A percentile compares a stretch with the other conserved stretches of the same genome.
These are phyloP conservation scores for Poeciliopsis turrubarensis DNA, from an alignment of 2,113 vertebrate genomes.

Conservation along the genomic window DNA sequence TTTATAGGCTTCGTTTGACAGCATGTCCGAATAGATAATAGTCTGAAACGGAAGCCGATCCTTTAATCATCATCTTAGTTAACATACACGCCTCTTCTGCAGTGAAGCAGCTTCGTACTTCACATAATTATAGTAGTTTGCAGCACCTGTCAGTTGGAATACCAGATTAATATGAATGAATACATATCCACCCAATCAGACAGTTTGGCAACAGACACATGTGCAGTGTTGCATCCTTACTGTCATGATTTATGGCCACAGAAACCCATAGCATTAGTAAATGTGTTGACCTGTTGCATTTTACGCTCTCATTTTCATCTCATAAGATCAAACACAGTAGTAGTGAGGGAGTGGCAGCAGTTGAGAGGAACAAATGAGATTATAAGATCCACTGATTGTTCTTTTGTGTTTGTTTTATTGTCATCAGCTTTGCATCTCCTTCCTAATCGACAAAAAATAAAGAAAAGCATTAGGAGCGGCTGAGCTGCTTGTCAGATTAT, in stretches of 20 bases:
- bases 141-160: background rate
- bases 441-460: background rate
- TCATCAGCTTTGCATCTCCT: background rate
- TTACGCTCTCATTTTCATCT: background rate
- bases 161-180: conserved; percentile 26
- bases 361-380: background rate
- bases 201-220: conserved; percentile 12
- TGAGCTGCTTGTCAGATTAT: background rate
- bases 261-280: conserved; percentile 1
- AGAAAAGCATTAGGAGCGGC: background rate
- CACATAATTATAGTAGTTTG: conserved; percentile 28
- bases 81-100: conserved; percentile 14
- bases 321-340: background rate
- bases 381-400: background rate
- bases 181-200: background rate
- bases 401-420: background rate
- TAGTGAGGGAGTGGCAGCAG: background rate
- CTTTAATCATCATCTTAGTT: conserved; percentile 29
- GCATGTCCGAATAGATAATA: conserved; percentile 11
- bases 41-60: conserved; percentile 5
- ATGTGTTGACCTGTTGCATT: conserved; percentile 20
- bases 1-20: conserved; percentile 43
- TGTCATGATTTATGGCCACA: background rate
- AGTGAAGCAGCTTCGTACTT: conserved; percentile 10
- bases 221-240: background rate